These are phyloP conservation scores for Labia minor DNA, from an alignment of 2,888 invertebrate genomes.

Conservation along the genomic window DNA sequence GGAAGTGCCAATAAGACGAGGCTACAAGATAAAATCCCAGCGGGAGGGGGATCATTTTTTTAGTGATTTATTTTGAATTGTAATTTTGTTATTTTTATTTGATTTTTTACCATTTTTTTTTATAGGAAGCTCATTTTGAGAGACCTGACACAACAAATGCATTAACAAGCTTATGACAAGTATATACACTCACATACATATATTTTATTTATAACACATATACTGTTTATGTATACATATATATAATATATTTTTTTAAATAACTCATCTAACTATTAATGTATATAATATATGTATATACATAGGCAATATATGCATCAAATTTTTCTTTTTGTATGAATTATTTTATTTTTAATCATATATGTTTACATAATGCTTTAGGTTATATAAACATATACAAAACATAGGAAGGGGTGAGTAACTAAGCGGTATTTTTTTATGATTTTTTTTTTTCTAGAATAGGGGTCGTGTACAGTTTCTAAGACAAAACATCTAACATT, in stretches of 20 bases:
- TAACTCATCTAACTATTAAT: background rate
- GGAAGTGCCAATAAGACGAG: background rate
- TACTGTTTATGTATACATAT: slow-evolving; percentile 28
- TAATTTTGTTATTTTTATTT: background rate
- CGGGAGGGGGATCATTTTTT: background rate
- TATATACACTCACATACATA: background rate
- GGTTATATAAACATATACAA: slow-evolving; percentile 1
- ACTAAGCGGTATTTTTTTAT: slow-evolving; percentile 2
- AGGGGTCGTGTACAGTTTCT: background rate
- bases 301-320: background rate
- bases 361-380: background rate
- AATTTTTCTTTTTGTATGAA: background rate
- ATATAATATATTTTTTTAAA: slow-evolving; percentile 28
- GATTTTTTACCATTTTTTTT: background rate
- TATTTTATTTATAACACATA: too few species aligned
- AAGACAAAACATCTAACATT: slow-evolving; percentile 22
- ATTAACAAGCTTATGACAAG: background rate
- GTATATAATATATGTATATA: background rate
- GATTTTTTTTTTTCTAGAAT: slow-evolving; percentile 16
- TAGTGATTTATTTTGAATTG: background rate
- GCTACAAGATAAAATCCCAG: background rate
- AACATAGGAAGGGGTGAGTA: too few species aligned
- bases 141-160: background rate
- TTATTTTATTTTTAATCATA: too few species aligned
- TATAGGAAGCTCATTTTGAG: background rate